Percentiles rank a stretch among this genome's conserved stretches.
Evolutionary conservation across 2,888 invertebrate species (phyloP).

Genomic region (Drosophila birchii): DNA sequence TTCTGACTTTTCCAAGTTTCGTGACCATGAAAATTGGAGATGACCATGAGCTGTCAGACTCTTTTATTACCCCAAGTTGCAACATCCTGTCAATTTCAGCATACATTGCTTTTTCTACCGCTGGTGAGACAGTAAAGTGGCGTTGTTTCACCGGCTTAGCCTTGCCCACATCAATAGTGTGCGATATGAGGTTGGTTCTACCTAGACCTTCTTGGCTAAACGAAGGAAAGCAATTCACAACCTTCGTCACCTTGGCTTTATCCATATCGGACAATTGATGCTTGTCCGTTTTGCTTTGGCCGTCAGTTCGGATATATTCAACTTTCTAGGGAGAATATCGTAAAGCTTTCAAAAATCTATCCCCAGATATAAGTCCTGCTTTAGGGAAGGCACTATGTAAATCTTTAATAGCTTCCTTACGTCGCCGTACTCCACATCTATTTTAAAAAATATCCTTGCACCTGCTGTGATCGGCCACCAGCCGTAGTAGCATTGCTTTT

Average conservation of each 20-base stretch:
- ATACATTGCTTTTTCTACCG: background rate
- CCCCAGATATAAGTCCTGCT: background rate
- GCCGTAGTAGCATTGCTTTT: background rate
- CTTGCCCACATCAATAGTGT: background rate
- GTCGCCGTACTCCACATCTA: background rate
- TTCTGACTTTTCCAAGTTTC: no score
- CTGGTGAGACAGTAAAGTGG: no score
- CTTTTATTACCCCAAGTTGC: background rate
- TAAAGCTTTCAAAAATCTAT: background rate
- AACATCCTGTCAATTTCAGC: slow-evolving; percentile 3
- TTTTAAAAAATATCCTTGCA: background rate
- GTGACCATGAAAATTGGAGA: no score
- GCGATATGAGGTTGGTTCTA: background rate
- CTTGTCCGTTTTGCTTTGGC: no score
- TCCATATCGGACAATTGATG: no score
- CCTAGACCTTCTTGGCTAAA: background rate
- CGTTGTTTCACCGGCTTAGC: background rate
- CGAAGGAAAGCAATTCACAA: no score
- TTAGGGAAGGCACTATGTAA: background rate
- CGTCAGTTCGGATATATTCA: no score
- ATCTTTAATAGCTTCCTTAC: background rate
- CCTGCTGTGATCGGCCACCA: background rate
- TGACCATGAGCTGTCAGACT: slow-evolving; percentile 2
- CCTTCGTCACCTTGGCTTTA: no score
- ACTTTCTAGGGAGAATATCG: no score